Base-by-base conservation (phyloP, 2,797 vertebrate genomes). In the Hyperoplus immaculatus region DNA sequence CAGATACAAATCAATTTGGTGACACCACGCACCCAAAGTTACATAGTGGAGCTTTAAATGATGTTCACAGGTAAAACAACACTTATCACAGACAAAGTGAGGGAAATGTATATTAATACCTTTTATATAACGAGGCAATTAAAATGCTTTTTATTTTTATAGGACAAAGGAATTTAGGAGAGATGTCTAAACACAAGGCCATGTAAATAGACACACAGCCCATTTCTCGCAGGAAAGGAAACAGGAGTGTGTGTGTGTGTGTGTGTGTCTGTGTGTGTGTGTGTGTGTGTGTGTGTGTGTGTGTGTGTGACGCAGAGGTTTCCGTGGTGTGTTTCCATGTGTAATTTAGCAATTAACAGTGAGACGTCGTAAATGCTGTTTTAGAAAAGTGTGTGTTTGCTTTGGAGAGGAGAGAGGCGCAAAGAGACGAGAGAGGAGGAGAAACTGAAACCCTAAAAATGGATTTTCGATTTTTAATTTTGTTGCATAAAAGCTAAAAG, bases 281-380 rank as follows among this genome's bases (percentile, higher is more conserved):
- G 64, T 3, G 21, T 21, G 62, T 67, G 16, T 42, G 18, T 5
- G 12, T 6, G 21, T 46, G 51, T 2, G 21, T 21, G 62, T 62
- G 16, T 42, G 53, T 71, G 49, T 66, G 63, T 61, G 64, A 49
- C 4, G 8, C 51, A 15, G 55, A 57, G 78, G 61, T 67, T 70
- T 67, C 57, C 38, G 70, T 39, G 46, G 43, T 77, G 59, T 51
- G 16, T 67, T 18, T 75, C 42, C 42, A 43, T 39, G 49, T 82
- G 15, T 79, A 60, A 80, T 82, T 74, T 58, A 72, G 29, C 38
- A 80, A 70, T 70, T 80, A 79, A 73, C 70, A 46, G 58, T 14
- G 15, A 18, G 65, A 18, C 58, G 49, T 15, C 3, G 29, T 0
- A 66, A 76, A 43, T 45, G 49, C 75, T 63, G 67, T 57, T 73